Conservation (phyloP, 2,797 vertebrate species). For the Neosilurus mollespiculum region DNA sequence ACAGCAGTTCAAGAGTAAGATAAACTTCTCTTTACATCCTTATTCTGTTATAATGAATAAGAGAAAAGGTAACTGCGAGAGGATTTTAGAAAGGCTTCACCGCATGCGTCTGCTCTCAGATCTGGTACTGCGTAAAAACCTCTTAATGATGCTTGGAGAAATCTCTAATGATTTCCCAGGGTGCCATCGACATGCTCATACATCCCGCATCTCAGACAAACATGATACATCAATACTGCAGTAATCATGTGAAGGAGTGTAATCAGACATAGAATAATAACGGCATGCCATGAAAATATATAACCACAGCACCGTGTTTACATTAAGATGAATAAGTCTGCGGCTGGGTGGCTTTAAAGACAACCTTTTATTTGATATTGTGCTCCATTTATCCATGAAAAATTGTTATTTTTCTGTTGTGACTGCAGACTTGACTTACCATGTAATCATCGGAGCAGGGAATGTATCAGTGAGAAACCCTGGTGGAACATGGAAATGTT, state of each 20-base stretch:
- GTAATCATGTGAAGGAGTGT: slow-evolving; percentile 41
- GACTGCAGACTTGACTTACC: not conserved
- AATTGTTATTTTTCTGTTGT: not conserved
- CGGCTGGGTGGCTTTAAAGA: not conserved
- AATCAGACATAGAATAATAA: slow-evolving; percentile 36
- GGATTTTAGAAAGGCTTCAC: not conserved
- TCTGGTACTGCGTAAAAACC: slow-evolving; percentile 3
- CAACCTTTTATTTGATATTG: not conserved
- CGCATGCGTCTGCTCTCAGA: not conserved
- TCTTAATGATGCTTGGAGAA: slow-evolving; percentile 24
- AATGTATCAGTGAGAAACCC: not conserved
- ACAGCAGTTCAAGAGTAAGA: not conserved
- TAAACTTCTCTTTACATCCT: not conserved
- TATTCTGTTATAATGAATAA: no score
- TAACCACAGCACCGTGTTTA: not conserved
- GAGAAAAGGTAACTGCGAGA: not conserved
- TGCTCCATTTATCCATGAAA: not conserved
- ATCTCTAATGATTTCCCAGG: slow-evolving; percentile 20
- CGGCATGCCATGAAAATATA: not conserved
- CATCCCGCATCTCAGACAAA: not conserved
- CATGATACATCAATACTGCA: slow-evolving; percentile 13
- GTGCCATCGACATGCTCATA: not conserved
- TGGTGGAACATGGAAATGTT: not conserved
- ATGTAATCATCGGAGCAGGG: not conserved
- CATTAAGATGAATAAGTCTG: not conserved